Evolutionary conservation across 1,140 invertebrate species (phyloP).

Genomic region (Drosophila insularis): DNA sequence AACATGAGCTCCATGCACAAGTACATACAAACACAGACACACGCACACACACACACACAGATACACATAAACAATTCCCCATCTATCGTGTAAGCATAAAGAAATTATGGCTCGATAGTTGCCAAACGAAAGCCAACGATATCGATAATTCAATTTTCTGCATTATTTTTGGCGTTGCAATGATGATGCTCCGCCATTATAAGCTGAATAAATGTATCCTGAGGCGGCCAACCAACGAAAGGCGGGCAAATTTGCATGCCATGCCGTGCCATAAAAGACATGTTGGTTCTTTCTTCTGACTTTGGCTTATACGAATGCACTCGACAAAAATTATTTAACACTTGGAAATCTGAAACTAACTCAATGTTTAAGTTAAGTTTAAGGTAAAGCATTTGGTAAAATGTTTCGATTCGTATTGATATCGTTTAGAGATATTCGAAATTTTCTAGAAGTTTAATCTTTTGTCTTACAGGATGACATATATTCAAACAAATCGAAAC

Average conservation of each 20-base stretch:
- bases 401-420: too few species aligned
- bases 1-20: background rate
- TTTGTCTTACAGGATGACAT: too few species aligned
- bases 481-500: too few species aligned
- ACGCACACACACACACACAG: background rate
- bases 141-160: conserved; percentile 80
- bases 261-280: conserved; percentile 26
- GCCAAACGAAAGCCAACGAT: conserved; percentile 47
- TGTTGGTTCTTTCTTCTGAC: conserved; percentile 17
- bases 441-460: too few species aligned
- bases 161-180: conserved; percentile 74
- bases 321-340: background rate
- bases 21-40: background rate
- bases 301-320: conserved; percentile 36
- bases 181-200: conserved; percentile 70
- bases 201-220: conserved; percentile 75
- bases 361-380: too few species aligned
- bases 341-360: too few species aligned
- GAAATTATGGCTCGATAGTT: conserved; percentile 72
- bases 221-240: conserved; percentile 37
- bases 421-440: too few species aligned
- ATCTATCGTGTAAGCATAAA: conserved; percentile 68
- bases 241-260: conserved; percentile 46
- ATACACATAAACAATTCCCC: conserved; percentile 16
- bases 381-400: too few species aligned